Evolutionary conservation across 2,888 invertebrate genomes (phyloP).

Genomic region (Epistrophe eligans): DNA sequence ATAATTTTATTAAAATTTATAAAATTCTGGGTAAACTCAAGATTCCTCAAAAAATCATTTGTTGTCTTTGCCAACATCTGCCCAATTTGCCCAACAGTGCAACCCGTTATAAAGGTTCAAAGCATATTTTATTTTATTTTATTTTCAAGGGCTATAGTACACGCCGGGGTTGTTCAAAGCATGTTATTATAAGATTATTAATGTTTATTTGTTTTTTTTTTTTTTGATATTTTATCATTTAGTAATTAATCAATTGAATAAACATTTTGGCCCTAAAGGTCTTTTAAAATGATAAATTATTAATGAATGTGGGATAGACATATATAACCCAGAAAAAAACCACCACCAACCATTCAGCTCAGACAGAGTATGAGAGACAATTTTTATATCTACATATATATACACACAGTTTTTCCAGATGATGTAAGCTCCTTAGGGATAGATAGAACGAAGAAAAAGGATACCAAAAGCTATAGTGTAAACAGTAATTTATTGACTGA

Average conservation of each 20-base stretch:
- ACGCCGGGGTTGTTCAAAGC: background rate
- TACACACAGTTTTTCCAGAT: background rate
- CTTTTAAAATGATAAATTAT: slow-evolving; percentile 51
- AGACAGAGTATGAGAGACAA: background rate
- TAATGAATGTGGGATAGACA: slow-evolving; percentile 43
- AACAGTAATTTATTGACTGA: slow-evolving; percentile 29
- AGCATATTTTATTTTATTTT: background rate
- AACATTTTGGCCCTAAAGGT: slow-evolving; percentile 43
- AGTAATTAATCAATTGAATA: slow-evolving; percentile 63
- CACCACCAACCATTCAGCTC: background rate
- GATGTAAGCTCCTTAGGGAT: slow-evolving; percentile 23
- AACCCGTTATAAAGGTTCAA: background rate
- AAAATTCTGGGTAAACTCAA: background rate
- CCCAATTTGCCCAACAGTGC: background rate
- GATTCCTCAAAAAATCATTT: background rate
- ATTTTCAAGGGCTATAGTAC: too few species aligned
- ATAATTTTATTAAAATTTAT: background rate
- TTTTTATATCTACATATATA: background rate
- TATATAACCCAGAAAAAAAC: background rate
- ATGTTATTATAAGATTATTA: slow-evolving; percentile 22
- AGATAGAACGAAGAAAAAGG: background rate
- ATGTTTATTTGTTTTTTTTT: slow-evolving; percentile 20
- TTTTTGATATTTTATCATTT: slow-evolving; percentile 7
- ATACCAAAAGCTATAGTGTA: background rate
- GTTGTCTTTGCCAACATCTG: background rate